Conservation (phyloP, 2,888 invertebrate genomes). For the Pomacea canaliculata region DNA sequence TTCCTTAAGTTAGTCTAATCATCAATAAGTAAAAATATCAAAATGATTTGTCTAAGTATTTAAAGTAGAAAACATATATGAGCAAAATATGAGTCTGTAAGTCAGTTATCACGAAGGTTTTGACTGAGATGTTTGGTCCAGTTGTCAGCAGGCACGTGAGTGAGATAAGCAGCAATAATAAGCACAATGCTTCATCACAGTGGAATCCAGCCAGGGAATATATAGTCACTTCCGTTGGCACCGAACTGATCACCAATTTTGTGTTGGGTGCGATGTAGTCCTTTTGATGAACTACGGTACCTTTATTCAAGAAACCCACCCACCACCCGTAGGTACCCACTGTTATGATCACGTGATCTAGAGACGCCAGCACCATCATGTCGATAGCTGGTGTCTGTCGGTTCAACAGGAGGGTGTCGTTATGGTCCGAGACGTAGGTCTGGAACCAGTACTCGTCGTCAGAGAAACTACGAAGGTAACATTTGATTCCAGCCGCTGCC, state of each 20-base stretch:
- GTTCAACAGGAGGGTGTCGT: slow-evolving; percentile 15
- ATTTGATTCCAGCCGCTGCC: slow-evolving; percentile 27
- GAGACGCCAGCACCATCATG: slow-evolving; percentile 41
- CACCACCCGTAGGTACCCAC: slow-evolving; percentile 52
- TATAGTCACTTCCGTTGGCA: slow-evolving; percentile 3
- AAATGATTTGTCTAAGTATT: too few relatives aligned
- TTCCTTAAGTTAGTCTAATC: too few relatives aligned
- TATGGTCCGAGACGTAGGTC: slow-evolving; percentile 13
- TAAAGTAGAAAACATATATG: too few relatives aligned
- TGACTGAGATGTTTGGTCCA: too few relatives aligned
- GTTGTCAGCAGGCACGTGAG: too few relatives aligned
- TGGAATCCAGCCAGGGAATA: slow-evolving; percentile 15
- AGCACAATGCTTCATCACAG: background rate
- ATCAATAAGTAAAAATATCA: too few relatives aligned
- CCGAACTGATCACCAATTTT: background rate
- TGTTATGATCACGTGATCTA: slow-evolving; percentile 48
- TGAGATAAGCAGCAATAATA: too few relatives aligned
- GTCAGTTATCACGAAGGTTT: too few relatives aligned
- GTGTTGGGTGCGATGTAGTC: slow-evolving; percentile 13
- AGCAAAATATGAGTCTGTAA: too few relatives aligned
- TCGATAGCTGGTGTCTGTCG: slow-evolving; percentile 34
- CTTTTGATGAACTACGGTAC: slow-evolving; percentile 41
- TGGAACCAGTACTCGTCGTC: slow-evolving; percentile 40
- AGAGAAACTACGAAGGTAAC: slow-evolving; percentile 42
- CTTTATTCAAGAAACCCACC: slow-evolving; percentile 42